Conservation (phyloP, 2,113 vertebrate species). For the Tichodroma muraria region DNA sequence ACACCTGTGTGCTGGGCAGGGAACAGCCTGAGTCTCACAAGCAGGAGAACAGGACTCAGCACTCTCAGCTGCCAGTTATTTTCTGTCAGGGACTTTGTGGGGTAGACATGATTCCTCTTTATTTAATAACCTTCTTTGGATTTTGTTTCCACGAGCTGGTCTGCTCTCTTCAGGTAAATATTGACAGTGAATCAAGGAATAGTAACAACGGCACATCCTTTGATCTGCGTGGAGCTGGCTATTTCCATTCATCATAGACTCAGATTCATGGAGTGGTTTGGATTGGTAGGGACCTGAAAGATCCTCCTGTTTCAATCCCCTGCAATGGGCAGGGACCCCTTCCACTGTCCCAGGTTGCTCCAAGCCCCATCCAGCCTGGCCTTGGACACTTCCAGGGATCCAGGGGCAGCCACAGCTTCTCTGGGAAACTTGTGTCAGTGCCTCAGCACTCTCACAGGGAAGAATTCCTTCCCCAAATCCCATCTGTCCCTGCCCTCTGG, state of each 20-base stretch:
- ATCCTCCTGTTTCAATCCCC: background rate
- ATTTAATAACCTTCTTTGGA: background rate
- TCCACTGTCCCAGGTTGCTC: fast-evolving
- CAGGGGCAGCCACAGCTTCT: background rate
- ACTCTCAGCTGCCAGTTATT: background rate
- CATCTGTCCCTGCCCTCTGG: fast-evolving
- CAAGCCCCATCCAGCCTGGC: fast-evolving
- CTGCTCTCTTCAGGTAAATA: background rate
- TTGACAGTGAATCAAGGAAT: background rate
- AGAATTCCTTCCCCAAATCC: background rate
- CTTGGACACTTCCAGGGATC: background rate
- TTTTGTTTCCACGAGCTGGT: background rate
- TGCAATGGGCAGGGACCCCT: background rate
- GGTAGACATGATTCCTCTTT: background rate
- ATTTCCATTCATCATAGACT: background rate
- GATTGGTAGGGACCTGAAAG: background rate
- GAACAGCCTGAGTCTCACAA: background rate
- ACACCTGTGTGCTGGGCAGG: background rate
- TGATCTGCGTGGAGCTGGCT: background rate
- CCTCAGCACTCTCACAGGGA: fast-evolving
- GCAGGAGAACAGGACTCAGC: background rate
- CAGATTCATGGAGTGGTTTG: background rate
- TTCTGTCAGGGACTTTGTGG: background rate
- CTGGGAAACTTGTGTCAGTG: background rate
- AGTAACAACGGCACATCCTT: background rate